Base-by-base conservation (phyloP, 2,888 invertebrate genomes). In the Watsonalla cultraria region DNA sequence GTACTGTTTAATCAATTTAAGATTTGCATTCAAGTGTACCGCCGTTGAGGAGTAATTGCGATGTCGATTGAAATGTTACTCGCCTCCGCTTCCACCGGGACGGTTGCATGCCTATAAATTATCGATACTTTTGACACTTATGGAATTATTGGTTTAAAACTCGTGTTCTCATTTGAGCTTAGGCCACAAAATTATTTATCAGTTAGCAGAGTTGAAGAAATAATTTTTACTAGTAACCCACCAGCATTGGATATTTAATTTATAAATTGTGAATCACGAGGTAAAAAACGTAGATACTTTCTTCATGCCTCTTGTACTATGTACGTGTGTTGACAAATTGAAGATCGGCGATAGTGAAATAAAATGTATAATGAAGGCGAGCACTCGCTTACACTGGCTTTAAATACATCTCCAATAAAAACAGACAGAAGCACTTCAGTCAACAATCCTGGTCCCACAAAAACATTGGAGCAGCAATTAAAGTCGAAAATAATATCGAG, bases 11-110 rank as follows among this genome's bases (percentile, higher is more conserved):
- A 88, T 88, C 88, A 84, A 80, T 70, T 42, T 42, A 42, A 42
- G 42, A 42, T 71, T 62, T 72, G 82, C 80, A 90, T 90, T 89
- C 89, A 89, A 70, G 77, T 84, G 88, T 87, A 90, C 86, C 88
- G 86, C 86, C 86, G 75, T 77, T 87, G 84, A 87, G 85, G 89
- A 89, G 87, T 89, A 90, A 90, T 90, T 90, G 88, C 80, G 74
- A 37, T 15, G 73, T 60, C 80, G 81, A 86, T 86, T 87, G 86
- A 87, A 86, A 85, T 83, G 86, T 86, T 82, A 80, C 70, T 61
- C 34, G 42, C 15, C 24, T 46, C 5, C 7, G 14, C 24, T 46
- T 46, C 14, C 15, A 46, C 9, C 46, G 24, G 6, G 46, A 46
- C 7, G 7, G 15, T 14, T 42, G 42, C 42, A 42, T 11, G 42